A percentile compares a stretch with the other conserved stretches of the same genome.
phyloP scores from a whole-genome alignment of 2,113 vertebrate species.

The Dromas ardeola region DNA sequence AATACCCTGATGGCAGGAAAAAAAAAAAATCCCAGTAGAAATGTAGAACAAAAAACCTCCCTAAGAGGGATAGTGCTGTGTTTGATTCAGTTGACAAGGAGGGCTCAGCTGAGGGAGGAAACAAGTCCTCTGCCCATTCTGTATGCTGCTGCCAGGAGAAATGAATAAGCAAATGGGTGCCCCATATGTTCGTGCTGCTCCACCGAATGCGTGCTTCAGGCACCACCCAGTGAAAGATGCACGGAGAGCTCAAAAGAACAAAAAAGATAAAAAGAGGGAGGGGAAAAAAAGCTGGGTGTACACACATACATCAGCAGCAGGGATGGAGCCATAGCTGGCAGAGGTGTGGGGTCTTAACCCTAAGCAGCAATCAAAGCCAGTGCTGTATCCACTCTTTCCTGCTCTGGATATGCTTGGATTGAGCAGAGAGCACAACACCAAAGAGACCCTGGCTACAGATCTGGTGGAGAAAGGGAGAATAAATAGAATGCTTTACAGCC shows the following conservation, averaged over 20 bases:
- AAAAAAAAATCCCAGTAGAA: neutral
- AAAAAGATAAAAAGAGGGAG: neutral
- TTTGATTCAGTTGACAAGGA: neutral
- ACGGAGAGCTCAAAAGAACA: neutral
- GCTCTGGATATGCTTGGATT: neutral
- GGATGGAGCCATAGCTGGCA: neutral
- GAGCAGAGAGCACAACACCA: neutral
- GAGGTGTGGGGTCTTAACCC: neutral
- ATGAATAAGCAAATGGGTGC: constrained; percentile 57
- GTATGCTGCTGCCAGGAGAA: constrained; percentile 16
- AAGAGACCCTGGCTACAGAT: neutral
- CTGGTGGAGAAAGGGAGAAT: neutral
- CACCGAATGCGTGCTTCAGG: neutral
- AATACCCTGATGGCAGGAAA: neutral
- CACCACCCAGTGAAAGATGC: constrained; percentile 6
- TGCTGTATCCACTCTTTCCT: neutral
- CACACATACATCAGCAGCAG: neutral
- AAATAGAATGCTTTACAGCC: neutral
- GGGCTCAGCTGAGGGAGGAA: neutral
- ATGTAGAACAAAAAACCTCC: neutral
- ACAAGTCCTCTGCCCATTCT: neutral
- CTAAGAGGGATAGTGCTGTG: neutral
- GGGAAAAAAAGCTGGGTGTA: neutral
- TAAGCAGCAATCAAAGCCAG: neutral
- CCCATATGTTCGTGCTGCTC: constrained; percentile 31